Conservation (phyloP, 2,797 vertebrate species). For the Helarctos malayanus region DNA sequence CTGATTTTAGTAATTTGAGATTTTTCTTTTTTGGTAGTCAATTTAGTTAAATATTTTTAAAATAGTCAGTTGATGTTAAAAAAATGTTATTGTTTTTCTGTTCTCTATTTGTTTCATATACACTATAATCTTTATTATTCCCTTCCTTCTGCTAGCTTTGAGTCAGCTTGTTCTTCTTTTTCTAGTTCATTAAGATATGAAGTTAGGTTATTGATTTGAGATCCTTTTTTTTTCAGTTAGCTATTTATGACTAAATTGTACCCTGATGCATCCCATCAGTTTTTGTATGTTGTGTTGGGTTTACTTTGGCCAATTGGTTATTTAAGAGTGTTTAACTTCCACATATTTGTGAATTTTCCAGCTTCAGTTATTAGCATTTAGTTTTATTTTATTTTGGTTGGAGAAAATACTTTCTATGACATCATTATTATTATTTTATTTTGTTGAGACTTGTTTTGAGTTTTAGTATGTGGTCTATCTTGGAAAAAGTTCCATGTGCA, state of each 20-base stretch:
- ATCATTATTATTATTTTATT: too few species aligned
- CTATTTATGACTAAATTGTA: background rate
- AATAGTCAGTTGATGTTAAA: background rate
- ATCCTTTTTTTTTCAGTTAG: background rate
- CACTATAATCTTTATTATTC: background rate
- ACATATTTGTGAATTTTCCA: background rate
- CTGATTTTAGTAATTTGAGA: background rate
- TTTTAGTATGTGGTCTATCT: background rate
- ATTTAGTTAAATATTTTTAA: background rate
- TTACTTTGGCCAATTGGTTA: background rate
- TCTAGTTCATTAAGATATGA: background rate
- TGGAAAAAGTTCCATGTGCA: background rate
- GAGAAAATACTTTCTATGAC: background rate
- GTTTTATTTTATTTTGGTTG: background rate
- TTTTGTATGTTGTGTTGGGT: background rate
- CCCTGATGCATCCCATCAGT: background rate
- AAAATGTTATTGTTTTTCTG: background rate
- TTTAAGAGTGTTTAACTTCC: background rate
- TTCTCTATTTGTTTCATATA: background rate
- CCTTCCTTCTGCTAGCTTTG: background rate
- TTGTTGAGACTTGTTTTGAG: background rate
- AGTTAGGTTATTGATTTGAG: background rate
- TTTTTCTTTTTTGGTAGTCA: too few species aligned
- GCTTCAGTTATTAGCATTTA: background rate
- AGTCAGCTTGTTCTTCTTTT: background rate